Conservation (phyloP, 2,888 invertebrate species). For the Gortyna flavago region DNA sequence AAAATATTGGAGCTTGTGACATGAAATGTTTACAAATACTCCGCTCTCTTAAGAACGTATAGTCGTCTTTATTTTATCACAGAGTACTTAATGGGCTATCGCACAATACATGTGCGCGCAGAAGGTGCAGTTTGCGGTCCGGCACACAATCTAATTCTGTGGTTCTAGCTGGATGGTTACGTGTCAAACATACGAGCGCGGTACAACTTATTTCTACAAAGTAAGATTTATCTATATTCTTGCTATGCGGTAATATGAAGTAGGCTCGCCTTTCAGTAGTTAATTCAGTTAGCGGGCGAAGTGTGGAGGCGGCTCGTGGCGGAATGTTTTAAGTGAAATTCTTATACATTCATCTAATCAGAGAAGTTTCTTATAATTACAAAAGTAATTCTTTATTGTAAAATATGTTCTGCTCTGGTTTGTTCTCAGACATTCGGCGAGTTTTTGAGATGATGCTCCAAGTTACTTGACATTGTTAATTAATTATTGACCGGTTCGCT, state of each 20-base stretch:
- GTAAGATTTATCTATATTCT: conserved; percentile 2
- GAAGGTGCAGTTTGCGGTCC: conserved; percentile 13
- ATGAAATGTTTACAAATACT: conserved; percentile 58
- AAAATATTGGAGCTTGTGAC: conserved; percentile 41
- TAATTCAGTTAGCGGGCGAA: conserved; percentile 22
- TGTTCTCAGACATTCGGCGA: conserved; percentile 2
- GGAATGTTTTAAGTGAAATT: conserved; percentile 45
- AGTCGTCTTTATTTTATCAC: conserved; percentile 26
- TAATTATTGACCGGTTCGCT: conserved; percentile 2
- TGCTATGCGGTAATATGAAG: conserved; percentile 1
- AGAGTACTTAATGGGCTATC: background rate
- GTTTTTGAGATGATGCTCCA: conserved; percentile 13
- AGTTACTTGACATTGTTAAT: conserved; percentile 29
- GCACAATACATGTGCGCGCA: background rate
- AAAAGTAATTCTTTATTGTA: conserved; percentile 32
- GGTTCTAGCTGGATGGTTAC: background rate
- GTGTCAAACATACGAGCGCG: background rate
- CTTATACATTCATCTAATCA: conserved; percentile 34
- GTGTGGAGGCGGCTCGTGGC: conserved; percentile 5
- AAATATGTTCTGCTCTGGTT: conserved; percentile 31
- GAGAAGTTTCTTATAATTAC: conserved; percentile 32
- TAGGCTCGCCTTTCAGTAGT: conserved; percentile 20
- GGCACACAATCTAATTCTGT: background rate
- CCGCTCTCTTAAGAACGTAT: conserved; percentile 10
- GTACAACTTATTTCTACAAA: background rate